phyloP scores from a whole-genome alignment of 2,113 vertebrate species.

The Hemiscyllium ocellatum region DNA sequence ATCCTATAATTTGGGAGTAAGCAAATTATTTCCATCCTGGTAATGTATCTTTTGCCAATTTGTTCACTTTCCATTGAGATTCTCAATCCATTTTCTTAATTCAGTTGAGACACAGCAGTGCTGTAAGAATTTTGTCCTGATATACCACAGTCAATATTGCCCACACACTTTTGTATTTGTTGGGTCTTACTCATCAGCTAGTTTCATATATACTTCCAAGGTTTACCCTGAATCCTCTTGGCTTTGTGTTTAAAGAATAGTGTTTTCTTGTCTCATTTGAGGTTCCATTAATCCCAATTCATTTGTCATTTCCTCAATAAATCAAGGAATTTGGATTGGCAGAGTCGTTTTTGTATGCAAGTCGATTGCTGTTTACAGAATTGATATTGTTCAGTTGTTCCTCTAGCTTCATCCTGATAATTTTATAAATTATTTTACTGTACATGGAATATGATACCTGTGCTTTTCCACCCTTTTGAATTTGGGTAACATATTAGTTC shows the following conservation, averaged over 20 bases:
- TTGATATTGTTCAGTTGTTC: background rate
- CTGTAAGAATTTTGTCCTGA: background rate
- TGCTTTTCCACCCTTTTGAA: background rate
- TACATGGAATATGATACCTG: background rate
- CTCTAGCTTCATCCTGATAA: background rate
- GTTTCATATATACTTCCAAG: background rate
- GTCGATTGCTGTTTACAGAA: background rate
- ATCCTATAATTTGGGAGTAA: background rate
- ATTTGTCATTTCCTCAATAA: background rate
- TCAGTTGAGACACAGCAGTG: background rate
- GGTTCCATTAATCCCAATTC: background rate
- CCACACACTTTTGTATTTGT: background rate
- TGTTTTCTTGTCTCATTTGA: background rate
- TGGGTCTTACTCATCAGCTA: background rate
- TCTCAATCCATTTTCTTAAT: background rate
- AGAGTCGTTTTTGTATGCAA: background rate
- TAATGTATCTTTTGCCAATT: background rate
- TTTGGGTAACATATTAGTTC: background rate
- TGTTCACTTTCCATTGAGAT: background rate
- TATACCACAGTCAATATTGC: background rate
- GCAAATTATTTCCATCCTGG: no score
- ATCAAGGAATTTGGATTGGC: background rate
- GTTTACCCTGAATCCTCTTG: background rate
- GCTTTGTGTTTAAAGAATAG: background rate
- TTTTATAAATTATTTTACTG: background rate